phyloP scores from a whole-genome alignment of 2,113 vertebrate genomes.

The Onychorhynchus coronatus region DNA sequence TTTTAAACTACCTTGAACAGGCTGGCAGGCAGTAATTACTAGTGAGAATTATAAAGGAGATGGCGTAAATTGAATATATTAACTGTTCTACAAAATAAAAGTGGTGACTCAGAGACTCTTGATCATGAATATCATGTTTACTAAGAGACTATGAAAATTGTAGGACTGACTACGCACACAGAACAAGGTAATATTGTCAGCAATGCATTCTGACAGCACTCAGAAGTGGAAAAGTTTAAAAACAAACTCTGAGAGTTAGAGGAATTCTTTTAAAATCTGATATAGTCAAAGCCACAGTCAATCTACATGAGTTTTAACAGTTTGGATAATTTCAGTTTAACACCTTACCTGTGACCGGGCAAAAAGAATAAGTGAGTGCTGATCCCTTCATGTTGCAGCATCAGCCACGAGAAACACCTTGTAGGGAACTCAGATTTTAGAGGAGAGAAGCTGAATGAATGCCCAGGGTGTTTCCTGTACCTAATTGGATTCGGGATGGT shows the following conservation, averaged over 20 bases:
- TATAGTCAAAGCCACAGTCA: not conserved
- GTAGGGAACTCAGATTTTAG: not conserved
- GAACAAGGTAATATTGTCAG: not conserved
- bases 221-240: not conserved
- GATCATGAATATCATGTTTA: not conserved
- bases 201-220: not conserved
- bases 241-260: not conserved
- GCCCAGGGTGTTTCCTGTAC: slow-evolving; percentile 13
- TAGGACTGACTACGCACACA: not conserved
- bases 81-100: slow-evolving; percentile 27
- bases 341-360: slow-evolving; percentile 59
- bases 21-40: slow-evolving; percentile 12
- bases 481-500: slow-evolving; percentile 45
- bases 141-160: not conserved
- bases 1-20: not conserved
- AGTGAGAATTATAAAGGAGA: not conserved
- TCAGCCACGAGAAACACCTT: not conserved
- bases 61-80: not conserved
- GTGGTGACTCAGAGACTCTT: not conserved
- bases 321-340: not conserved
- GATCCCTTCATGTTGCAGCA: slow-evolving; percentile 52
- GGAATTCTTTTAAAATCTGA: not conserved
- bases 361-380: slow-evolving; percentile 51
- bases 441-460: not conserved
- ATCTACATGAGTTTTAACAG: not conserved